Evolutionary conservation across 2,797 vertebrate species (phyloP).

Genomic region (Labroides dimidiatus): DNA sequence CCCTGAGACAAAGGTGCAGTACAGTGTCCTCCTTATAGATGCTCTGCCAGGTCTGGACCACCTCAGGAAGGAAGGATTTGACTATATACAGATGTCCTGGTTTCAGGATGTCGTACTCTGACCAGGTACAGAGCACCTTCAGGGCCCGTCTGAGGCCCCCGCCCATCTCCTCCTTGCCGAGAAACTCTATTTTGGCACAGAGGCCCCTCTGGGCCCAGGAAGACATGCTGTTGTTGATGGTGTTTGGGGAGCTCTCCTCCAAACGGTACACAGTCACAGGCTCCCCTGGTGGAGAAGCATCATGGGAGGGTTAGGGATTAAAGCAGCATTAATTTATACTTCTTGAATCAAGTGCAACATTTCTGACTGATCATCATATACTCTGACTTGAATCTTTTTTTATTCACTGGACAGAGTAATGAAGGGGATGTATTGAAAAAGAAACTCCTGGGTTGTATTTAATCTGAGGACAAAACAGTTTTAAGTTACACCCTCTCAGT

Average conservation of each 20-base stretch:
- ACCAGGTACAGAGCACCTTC: constrained; percentile 98
- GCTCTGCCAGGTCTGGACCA: constrained; percentile 96
- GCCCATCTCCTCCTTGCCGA: constrained; percentile 99
- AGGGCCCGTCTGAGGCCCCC: constrained; percentile 95
- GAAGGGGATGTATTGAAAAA: neutral
- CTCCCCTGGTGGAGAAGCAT: constrained; percentile 85
- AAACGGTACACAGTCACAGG: constrained; percentile 97
- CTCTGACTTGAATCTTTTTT: neutral
- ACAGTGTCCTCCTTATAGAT: constrained; percentile 98
- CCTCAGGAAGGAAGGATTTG: constrained; percentile 97
- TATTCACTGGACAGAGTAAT: neutral
- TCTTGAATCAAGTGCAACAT: neutral
- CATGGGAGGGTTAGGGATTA: neutral
- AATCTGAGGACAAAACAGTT: neutral
- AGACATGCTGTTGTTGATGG: constrained; percentile 99
- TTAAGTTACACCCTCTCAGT: neutral
- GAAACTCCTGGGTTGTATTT: neutral
- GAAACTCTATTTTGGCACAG: constrained; percentile 98
- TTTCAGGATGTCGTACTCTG: constrained; percentile 96
- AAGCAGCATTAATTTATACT: neutral
- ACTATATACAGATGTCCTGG: constrained; percentile 97
- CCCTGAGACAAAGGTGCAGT: constrained; percentile 98
- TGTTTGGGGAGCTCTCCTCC: constrained; percentile 97
- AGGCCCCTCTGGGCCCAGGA: constrained; percentile 98
- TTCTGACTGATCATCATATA: neutral